Conservation (phyloP, 2,113 vertebrate genomes). For the Cyrtonyx montezumae region DNA sequence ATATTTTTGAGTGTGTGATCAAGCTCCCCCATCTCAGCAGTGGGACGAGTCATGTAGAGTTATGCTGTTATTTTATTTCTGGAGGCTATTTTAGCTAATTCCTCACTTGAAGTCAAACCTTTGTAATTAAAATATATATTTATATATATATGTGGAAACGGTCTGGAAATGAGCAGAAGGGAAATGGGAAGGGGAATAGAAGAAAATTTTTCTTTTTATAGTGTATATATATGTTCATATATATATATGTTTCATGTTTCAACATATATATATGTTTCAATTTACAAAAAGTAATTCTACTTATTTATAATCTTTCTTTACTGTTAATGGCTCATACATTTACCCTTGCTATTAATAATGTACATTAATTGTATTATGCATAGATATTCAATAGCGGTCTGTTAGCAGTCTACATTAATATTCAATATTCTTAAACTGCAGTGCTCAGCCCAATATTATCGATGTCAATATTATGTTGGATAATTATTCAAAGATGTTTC, state of each 20-base stretch:
- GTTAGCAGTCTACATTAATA: background rate
- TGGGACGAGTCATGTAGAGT: fast-evolving
- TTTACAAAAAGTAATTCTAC: too few relatives aligned
- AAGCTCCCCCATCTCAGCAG: background rate
- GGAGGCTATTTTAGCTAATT: background rate
- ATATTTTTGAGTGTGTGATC: background rate
- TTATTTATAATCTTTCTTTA: background rate
- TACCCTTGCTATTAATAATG: background rate
- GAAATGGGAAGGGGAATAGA: background rate
- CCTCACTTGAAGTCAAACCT: background rate
- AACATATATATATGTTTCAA: background rate
- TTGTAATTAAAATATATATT: background rate
- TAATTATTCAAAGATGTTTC: background rate
- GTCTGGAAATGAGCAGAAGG: background rate
- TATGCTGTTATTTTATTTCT: background rate
- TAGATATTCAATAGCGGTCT: background rate
- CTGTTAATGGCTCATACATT: background rate
- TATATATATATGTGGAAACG: background rate
- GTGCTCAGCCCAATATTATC: background rate
- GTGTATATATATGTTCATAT: background rate
- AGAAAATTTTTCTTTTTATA: background rate
- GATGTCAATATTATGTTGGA: background rate
- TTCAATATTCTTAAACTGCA: background rate
- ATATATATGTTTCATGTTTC: too few relatives aligned
- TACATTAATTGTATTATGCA: background rate